Conservation (phyloP, 37 sponge, comb jelly and placozoan species). For the Cliona cf. orientalis region DNA sequence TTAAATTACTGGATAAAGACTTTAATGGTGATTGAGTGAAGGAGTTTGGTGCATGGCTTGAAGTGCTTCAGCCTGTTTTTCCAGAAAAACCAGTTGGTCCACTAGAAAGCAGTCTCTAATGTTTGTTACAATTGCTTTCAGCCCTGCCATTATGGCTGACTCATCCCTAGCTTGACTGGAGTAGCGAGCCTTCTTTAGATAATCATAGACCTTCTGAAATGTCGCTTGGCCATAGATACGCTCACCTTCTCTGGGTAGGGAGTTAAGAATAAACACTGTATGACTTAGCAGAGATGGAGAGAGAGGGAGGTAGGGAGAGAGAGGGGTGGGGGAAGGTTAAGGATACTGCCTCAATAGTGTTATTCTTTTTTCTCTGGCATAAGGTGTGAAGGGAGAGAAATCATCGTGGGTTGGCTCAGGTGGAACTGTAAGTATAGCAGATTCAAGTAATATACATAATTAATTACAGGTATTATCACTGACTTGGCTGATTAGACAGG, state of each 20-base stretch:
- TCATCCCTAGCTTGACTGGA: constrained; percentile 23
- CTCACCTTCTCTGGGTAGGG: constrained; percentile 18
- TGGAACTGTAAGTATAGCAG: neutral
- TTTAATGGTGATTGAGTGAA: too few relatives aligned
- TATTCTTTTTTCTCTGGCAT: constrained; percentile 68
- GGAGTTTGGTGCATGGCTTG: too few relatives aligned
- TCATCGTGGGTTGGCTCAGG: constrained; percentile 53
- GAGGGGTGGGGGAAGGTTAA: neutral
- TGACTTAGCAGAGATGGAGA: neutral
- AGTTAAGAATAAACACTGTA: neutral
- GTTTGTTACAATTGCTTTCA: constrained; percentile 52
- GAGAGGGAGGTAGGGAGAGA: neutral
- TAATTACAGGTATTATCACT: too few relatives aligned
- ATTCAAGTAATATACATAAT: neutral
- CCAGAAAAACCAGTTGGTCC: constrained; percentile 84
- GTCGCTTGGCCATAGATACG: constrained; percentile 42
- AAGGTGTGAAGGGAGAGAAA: constrained; percentile 55
- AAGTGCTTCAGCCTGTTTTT: constrained; percentile 42
- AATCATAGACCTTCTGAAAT: constrained; percentile 49
- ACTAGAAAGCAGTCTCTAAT: constrained; percentile 83
- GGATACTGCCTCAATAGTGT: constrained; percentile 38
- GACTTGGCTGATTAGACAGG: constrained; percentile 47
- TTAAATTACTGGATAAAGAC: too few relatives aligned
- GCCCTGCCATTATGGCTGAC: constrained; percentile 42
- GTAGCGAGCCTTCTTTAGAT: constrained; percentile 44